A percentile compares a stretch with the other conserved stretches of the same genome.
Evolutionary conservation across 2,113 vertebrate genomes (phyloP).

Genomic region (Pogonocichla stellata): DNA sequence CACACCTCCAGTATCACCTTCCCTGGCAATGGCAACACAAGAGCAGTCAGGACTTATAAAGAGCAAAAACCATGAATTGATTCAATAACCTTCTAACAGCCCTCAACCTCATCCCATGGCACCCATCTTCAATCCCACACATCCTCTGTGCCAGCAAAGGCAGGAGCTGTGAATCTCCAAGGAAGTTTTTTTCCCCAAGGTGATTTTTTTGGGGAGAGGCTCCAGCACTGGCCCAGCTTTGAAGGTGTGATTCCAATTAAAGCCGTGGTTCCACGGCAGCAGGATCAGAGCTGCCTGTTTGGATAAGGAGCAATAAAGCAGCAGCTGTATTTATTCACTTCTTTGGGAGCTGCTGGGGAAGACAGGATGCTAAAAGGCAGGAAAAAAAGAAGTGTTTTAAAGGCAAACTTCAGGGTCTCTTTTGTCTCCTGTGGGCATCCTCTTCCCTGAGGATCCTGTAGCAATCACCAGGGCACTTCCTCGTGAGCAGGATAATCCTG

Average conservation of each 20-base stretch:
- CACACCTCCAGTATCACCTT: accelerated
- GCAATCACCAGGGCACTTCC: constrained; percentile 32
- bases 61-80: neutral
- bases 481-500: neutral
- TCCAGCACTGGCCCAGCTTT: neutral
- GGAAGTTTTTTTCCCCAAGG: neutral
- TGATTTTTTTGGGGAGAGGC: neutral
- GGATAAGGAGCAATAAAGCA: constrained; percentile 54
- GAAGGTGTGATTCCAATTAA: constrained; percentile 58
- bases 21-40: neutral
- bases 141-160: neutral
- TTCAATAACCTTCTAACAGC: neutral
- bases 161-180: neutral
- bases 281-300: constrained; percentile 18
- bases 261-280: neutral
- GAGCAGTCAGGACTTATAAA: accelerated
- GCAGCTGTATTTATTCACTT: constrained; percentile 68
- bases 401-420: constrained; percentile 25
- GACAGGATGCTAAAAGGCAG: constrained; percentile 50
- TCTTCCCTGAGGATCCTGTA: neutral
- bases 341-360: constrained; percentile 30
- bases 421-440: constrained; percentile 30
- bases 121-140: accelerated
- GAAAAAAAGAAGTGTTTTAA: neutral
- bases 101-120: accelerated